Percentiles rank a stretch among this genome's conserved stretches.
Conservation (phyloP, 2,888 invertebrate species). For the Cenopis cana region DNA sequence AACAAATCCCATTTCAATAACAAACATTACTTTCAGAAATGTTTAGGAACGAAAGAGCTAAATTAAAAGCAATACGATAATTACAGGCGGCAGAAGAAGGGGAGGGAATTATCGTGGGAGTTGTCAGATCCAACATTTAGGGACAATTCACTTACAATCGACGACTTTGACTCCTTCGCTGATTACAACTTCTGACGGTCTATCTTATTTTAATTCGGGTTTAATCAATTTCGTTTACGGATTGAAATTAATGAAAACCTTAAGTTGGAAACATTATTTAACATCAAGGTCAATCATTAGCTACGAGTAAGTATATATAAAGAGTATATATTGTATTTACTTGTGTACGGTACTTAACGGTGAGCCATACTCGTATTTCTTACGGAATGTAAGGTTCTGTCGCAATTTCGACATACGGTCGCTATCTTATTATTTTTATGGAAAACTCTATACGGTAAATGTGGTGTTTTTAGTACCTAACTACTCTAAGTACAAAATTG, state of each 20-base stretch:
- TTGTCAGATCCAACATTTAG: slow-evolving; percentile 54
- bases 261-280: slow-evolving; percentile 17
- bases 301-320: too few relatives aligned
- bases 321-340: neutral
- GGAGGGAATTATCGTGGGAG: slow-evolving; percentile 52
- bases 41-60: slow-evolving; percentile 57
- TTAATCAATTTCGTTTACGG: slow-evolving; percentile 39
- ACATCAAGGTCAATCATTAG: slow-evolving; percentile 40
- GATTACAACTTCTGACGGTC: slow-evolving; percentile 33
- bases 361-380: neutral
- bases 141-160: slow-evolving; percentile 63
- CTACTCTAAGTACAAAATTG: too few relatives aligned
- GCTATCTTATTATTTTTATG: neutral
- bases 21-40: slow-evolving; percentile 62
- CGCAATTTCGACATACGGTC: neutral
- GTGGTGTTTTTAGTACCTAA: too few relatives aligned
- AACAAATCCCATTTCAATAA: slow-evolving; percentile 67
- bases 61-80: slow-evolving; percentile 66
- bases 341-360: neutral
- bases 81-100: slow-evolving; percentile 57
- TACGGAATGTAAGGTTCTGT: neutral
- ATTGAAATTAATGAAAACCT: slow-evolving; percentile 27
- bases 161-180: slow-evolving; percentile 39
- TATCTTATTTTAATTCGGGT: slow-evolving; percentile 35
- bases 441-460: neutral